Evolutionary conservation across 2,797 vertebrate genomes (phyloP).

Genomic region (Clangula hyemalis): DNA sequence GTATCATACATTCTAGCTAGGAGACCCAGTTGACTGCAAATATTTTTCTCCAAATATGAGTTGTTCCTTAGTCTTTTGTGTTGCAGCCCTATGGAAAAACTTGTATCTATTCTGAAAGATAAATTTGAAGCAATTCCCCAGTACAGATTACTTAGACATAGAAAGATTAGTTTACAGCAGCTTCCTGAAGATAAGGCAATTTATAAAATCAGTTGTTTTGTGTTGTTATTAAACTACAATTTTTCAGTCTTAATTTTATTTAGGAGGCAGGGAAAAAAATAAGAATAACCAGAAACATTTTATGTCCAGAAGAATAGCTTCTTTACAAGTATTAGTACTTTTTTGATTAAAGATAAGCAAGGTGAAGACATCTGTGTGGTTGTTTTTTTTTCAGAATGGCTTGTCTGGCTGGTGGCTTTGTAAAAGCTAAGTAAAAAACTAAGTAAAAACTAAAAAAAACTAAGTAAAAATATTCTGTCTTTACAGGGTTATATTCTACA

Average conservation of each 20-base stretch:
- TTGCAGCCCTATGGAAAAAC: background rate
- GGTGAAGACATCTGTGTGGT: background rate
- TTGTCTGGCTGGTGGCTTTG: background rate
- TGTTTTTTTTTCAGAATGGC: background rate
- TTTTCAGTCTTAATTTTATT: background rate
- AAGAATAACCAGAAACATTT: background rate
- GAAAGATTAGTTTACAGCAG: background rate
- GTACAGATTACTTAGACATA: background rate
- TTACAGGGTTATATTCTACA: background rate
- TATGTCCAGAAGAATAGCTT: background rate
- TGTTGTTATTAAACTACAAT: background rate
- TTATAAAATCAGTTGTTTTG: background rate
- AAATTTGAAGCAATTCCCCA: background rate
- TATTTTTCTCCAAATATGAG: background rate
- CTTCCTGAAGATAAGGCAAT: background rate
- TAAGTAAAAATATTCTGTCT: background rate
- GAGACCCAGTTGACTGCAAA: background rate
- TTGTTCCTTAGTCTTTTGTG: background rate
- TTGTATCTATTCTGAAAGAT: background rate
- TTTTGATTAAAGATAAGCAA: background rate
- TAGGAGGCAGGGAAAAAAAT: background rate
- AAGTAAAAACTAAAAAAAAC: background rate
- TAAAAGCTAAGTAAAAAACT: no score
- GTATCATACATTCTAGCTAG: background rate
- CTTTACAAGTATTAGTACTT: background rate